Evolutionary conservation across 2,113 vertebrate genomes (phyloP).

Genomic region (Lamprotornis superbus): DNA sequence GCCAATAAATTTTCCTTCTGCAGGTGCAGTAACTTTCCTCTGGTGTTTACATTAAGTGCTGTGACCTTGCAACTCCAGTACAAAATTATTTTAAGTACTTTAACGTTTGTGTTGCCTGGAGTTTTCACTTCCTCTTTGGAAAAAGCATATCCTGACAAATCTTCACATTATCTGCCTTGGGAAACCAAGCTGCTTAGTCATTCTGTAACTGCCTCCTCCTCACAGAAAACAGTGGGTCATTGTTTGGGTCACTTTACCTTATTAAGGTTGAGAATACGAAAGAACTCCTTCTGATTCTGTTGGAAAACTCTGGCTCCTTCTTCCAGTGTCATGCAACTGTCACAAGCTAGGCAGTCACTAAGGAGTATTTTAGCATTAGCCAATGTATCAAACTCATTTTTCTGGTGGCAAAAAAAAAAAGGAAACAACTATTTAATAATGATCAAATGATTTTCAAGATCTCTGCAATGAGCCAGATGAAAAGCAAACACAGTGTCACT

Average conservation of each 20-base stretch:
- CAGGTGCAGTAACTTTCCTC: neutral
- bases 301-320: conserved; percentile 87
- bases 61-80: neutral
- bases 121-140: neutral
- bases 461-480: neutral
- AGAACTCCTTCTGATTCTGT: conserved; percentile 86
- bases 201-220: neutral
- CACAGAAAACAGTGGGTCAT: neutral
- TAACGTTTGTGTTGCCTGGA: neutral
- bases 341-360: conserved; percentile 92
- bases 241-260: conserved; percentile 78
- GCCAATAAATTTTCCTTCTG: neutral
- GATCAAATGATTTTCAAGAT: neutral
- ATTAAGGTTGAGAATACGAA: conserved; percentile 84
- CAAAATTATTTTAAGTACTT: neutral
- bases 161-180: neutral
- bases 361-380: conserved; percentile 82
- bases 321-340: conserved; percentile 87
- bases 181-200: conserved; percentile 13
- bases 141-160: neutral
- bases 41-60: neutral
- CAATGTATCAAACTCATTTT: conserved; percentile 74
- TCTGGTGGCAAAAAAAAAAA: conserved; percentile 48
- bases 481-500: neutral
- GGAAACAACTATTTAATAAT: neutral